Base-by-base conservation (phyloP, 2,797 vertebrate species). In the Cossypha dichroa region DNA sequence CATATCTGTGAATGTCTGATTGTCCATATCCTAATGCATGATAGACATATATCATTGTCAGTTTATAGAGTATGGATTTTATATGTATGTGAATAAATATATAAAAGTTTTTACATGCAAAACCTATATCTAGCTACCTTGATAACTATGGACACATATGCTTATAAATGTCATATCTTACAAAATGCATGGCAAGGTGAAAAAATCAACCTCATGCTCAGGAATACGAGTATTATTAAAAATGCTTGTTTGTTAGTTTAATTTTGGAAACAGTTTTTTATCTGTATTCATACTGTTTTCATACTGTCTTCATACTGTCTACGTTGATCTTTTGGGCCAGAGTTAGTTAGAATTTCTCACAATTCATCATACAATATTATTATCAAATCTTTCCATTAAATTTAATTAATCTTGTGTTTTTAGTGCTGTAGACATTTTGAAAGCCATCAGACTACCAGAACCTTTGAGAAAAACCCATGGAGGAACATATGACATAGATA, bases 201-300 rank as follows among this genome's bases (percentile, higher is more conserved):
- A 85, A 91, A 74, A 45, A 36, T 18, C 13, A 78, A 25, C 52
- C 29, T 58, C 43, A 48, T 79, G n/a, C 59, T 66, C 41, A 19
- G 14, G 36, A 82, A 60, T 64, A 90, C 4, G 15, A 31, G 3
- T 68, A 40, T n/a, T 72, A 91, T 67, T 88, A 34, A 88, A 96
- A 93, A 54, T 16, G 2, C 8, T 88, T 86, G 45, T 75, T 80
- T 89, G 41, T 74, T 87, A 58, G 26, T 34, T 86, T 93, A 73
- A 29, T 69, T 95, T 78, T 76, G 59, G 73, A 91, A 92, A 81
- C 54, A 84, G 68, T 88, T 62, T 49, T 68, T 90, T 76, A 90
- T 80, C 34, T 87, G 54, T 83, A 28, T 67, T 84, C 21, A 45
- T 45, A 83, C 34, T 87, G 54, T 83, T 28, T 34, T 34, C 33